Conservation (phyloP, 2,113 vertebrate species). For the Gopherus flavomarginatus region DNA sequence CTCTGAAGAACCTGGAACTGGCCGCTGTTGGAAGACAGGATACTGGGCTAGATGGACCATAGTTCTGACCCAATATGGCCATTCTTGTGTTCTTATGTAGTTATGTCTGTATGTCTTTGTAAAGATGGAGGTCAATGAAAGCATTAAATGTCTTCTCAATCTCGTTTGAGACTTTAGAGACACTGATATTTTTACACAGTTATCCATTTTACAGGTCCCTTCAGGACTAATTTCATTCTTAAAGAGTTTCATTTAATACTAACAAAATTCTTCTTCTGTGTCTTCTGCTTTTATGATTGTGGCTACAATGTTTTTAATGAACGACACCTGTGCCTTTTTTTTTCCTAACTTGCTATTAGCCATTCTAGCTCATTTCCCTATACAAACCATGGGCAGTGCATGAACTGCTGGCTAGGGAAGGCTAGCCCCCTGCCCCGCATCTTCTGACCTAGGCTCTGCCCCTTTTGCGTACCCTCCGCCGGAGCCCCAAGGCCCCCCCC, state of each 20-base stretch:
- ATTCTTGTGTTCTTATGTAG: too few relatives aligned
- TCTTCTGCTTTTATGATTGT: slow-evolving; percentile 7
- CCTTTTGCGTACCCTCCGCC: too few relatives aligned
- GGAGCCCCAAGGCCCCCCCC: too few relatives aligned
- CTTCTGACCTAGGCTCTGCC: too few relatives aligned
- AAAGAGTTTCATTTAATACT: not conserved
- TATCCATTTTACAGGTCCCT: not conserved
- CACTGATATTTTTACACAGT: not conserved
- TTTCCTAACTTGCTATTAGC: not conserved
- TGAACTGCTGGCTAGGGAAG: too few relatives aligned
- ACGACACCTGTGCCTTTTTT: not conserved
- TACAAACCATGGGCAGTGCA: not conserved
- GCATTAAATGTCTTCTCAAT: not conserved
- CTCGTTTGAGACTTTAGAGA: slow-evolving; percentile 24
- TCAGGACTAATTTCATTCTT: not conserved
- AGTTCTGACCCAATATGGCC: too few relatives aligned
- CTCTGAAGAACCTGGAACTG: too few relatives aligned
- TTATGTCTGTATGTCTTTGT: not conserved
- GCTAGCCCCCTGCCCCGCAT: too few relatives aligned
- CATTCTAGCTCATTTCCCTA: not conserved
- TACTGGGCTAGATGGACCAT: too few relatives aligned
- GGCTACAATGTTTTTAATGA: not conserved
- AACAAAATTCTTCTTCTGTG: not conserved
- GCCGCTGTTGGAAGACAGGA: too few relatives aligned
- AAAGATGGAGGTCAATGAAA: not conserved